A percentile compares a stretch with the other conserved stretches of the same genome.
Conservation (phyloP, 2,113 vertebrate genomes). For the Oncorhynchus tshawytscha region DNA sequence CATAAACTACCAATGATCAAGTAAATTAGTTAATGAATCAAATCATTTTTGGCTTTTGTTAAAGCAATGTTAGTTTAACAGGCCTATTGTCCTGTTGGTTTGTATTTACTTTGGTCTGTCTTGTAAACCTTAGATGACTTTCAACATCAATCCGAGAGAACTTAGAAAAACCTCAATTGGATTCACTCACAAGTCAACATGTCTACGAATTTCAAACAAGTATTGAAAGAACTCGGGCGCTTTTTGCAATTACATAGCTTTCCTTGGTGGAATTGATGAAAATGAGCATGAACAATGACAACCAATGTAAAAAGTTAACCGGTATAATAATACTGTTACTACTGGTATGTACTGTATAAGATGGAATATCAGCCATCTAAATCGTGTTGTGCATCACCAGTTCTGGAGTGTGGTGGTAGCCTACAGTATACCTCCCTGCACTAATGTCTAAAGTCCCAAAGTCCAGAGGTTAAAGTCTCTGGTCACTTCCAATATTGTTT, state of each 20-base stretch:
- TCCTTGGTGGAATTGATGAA: no score
- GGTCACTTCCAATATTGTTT: conserved; percentile 33
- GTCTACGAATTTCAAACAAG: not conserved
- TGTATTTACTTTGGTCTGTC: not conserved
- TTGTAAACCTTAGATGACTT: no score
- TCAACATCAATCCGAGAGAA: no score
- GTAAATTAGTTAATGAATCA: no score
- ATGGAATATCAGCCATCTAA: not conserved
- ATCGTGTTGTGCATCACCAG: not conserved
- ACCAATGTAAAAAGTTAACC: not conserved
- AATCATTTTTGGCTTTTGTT: no score
- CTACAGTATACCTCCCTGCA: not conserved
- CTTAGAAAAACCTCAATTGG: no score
- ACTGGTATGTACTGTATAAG: not conserved
- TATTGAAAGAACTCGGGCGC: not conserved
- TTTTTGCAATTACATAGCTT: no score
- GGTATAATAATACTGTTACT: no score
- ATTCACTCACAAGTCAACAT: not conserved
- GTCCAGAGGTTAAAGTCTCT: not conserved
- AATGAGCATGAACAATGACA: not conserved
- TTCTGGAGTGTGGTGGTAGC: no score
- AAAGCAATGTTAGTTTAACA: no score
- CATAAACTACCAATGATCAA: no score
- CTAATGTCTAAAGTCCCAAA: not conserved
- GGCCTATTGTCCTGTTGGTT: not conserved